Evolutionary conservation across 2,113 vertebrate genomes (phyloP).

Genomic region (Perca schrenkii): DNA sequence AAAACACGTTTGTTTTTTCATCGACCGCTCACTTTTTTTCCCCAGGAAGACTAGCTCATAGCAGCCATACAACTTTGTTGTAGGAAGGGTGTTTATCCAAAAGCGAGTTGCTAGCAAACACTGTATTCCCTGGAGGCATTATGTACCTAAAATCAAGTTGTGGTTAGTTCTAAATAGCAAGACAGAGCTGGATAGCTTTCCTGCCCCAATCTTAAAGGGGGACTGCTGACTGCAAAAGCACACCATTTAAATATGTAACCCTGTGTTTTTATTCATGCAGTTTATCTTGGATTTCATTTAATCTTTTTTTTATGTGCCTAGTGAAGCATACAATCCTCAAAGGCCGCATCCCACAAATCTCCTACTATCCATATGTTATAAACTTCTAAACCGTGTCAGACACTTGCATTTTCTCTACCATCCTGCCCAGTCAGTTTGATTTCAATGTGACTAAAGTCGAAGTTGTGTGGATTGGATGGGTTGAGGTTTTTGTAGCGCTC

Average conservation of each 20-base stretch:
- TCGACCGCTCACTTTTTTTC: neutral
- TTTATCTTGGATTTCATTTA: neutral
- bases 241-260: neutral
- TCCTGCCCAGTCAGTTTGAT: neutral
- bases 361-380: neutral
- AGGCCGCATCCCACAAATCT: neutral
- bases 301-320: neutral
- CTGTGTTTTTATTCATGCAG: neutral
- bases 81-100: conserved; percentile 10
- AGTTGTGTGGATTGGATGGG: neutral
- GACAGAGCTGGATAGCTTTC: neutral
- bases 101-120: conserved; percentile 3
- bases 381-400: neutral
- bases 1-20: no score
- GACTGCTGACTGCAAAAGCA: neutral
- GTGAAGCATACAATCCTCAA: neutral
- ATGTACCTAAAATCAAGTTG: conserved; percentile 19
- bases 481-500: neutral
- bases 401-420: neutral
- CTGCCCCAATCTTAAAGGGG: no score
- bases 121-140: conserved; percentile 2
- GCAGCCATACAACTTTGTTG: neutral
- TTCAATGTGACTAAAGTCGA: neutral
- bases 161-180: conserved; percentile 10
- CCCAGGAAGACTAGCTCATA: neutral